A percentile compares a stretch with the other conserved stretches of the same genome.
phyloP scores from a whole-genome alignment of 2,113 vertebrate genomes.

The Sisor rabdophorus region DNA sequence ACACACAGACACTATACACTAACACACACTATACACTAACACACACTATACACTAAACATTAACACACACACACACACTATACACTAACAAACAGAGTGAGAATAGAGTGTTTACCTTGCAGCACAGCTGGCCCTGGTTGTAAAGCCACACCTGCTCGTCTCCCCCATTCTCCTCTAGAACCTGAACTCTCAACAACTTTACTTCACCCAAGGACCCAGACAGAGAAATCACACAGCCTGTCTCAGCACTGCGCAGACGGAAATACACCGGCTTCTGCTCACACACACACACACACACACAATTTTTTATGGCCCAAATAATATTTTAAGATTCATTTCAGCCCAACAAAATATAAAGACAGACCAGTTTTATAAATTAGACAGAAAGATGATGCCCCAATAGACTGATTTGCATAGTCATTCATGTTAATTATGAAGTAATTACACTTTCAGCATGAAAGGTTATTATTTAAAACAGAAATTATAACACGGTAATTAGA shows the following conservation, averaged over 20 bases:
- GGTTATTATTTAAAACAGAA: too few species aligned
- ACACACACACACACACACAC: constrained; percentile 28
- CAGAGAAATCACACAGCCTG: constrained; percentile 78
- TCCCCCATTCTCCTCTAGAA: constrained; percentile 75
- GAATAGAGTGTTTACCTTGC: constrained; percentile 72
- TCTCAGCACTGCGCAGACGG: constrained; percentile 80
- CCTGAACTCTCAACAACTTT: constrained; percentile 85
- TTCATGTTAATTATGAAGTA: background rate
- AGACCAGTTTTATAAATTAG: background rate
- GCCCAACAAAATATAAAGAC: background rate
- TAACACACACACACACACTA: too few species aligned
- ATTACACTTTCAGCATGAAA: background rate
- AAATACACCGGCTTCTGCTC: constrained; percentile 81
- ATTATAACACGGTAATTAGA: too few species aligned
- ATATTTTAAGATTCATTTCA: background rate
- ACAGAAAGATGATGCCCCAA: background rate
- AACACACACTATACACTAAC: too few species aligned
- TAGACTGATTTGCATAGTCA: background rate
- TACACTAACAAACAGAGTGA: background rate
- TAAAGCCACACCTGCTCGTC: constrained; percentile 91
- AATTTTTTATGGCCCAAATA: background rate
- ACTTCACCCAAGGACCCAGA: constrained; percentile 85
- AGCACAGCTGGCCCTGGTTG: constrained; percentile 78
- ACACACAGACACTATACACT: too few species aligned
- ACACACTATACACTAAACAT: too few species aligned